These are phyloP conservation scores for Anadara kagoshimensis DNA, from an alignment of 1,140 invertebrate species.

Conservation along the genomic window DNA sequence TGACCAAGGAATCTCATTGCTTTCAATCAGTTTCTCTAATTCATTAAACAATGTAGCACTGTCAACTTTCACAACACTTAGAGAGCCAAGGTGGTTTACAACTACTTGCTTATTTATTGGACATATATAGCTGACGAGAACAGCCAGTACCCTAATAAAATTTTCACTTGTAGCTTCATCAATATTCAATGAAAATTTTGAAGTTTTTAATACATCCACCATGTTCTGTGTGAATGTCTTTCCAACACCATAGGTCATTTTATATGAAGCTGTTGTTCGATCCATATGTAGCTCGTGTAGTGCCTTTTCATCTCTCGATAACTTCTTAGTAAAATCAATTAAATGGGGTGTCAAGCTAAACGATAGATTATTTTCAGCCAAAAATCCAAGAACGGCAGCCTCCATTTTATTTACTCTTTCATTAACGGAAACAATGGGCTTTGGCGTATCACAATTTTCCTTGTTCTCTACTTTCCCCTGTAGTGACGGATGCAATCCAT, in stretches of 20 bases:
- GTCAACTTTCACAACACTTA: slow-evolving; percentile 28
- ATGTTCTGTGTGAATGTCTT: slow-evolving; percentile 27
- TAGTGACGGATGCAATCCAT: slow-evolving; percentile 23
- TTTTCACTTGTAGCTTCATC: slow-evolving; percentile 16
- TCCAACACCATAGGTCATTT: slow-evolving; percentile 25
- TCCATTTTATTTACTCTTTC: slow-evolving; percentile 23
- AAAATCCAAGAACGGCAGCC: slow-evolving; percentile 26
- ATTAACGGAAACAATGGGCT: slow-evolving; percentile 14
- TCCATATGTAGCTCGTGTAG: slow-evolving; percentile 15
- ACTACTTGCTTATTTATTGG: slow-evolving; percentile 6
- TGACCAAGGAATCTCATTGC: slow-evolving; percentile 40
- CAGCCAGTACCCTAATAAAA: slow-evolving; percentile 32
- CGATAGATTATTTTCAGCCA: slow-evolving; percentile 24
- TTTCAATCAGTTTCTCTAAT: slow-evolving; percentile 31
- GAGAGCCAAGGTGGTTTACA: slow-evolving; percentile 29
- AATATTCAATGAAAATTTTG: slow-evolving; percentile 12
- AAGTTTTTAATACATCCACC: slow-evolving; percentile 5
- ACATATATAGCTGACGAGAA: slow-evolving; percentile 38
- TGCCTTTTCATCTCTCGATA: slow-evolving; percentile 11
- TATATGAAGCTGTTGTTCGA: slow-evolving; percentile 29
- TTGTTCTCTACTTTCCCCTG: slow-evolving; percentile 7
- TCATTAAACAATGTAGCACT: slow-evolving; percentile 30
- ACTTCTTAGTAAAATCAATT: slow-evolving; percentile 14
- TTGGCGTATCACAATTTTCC: background rate
- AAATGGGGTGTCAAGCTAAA: slow-evolving; percentile 19